These are phyloP conservation scores for Eriosoma lanigerum DNA, from an alignment of 1,140 invertebrate species.

Conservation along the genomic window DNA sequence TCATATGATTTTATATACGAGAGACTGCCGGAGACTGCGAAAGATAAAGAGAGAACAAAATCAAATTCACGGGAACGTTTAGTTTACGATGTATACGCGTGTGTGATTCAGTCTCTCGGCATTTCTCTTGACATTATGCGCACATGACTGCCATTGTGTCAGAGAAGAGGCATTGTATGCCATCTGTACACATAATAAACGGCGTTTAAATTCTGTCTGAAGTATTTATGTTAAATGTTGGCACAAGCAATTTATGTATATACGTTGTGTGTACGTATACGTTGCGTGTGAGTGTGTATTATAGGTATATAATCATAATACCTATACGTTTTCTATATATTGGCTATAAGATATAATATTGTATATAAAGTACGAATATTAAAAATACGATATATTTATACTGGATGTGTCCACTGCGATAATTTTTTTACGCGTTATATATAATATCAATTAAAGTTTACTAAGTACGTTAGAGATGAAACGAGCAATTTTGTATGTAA, in stretches of 20 bases:
- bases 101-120: conserved; percentile 2
- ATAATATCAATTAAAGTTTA: no score
- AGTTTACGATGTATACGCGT: conserved; percentile 1
- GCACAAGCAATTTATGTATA: background rate
- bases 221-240: conserved; percentile 36
- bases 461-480: no score
- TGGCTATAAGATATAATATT: background rate
- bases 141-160: conserved; percentile 40
- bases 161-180: conserved; percentile 28
- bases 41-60: conserved; percentile 18
- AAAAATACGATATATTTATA: no score
- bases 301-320: background rate
- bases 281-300: background rate
- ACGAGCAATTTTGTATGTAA: no score
- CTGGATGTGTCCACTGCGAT: no score
- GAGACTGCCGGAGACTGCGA: no score
- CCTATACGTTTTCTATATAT: no score
- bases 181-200: conserved; percentile 13
- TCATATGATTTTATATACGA: no score
- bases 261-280: background rate
- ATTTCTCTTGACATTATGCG: conserved; percentile 25
- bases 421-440: no score
- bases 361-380: background rate
- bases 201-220: conserved; percentile 42
- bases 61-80: conserved; percentile 30